phyloP scores from a whole-genome alignment of 2,113 vertebrate genomes.

The Pycnonotus jocosus region DNA sequence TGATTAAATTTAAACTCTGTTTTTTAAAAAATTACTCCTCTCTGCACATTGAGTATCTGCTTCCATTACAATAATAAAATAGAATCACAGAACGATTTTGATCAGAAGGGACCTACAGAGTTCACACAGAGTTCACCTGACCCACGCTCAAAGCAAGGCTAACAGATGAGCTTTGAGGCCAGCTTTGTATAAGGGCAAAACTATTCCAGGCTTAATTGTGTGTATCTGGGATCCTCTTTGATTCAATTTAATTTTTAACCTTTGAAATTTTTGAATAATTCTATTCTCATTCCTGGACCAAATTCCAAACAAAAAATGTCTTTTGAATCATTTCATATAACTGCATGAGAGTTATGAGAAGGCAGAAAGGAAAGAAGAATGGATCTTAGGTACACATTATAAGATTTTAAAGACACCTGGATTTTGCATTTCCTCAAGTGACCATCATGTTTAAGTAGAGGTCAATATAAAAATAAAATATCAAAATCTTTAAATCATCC shows the following conservation, averaged over 20 bases:
- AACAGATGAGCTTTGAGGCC: neutral
- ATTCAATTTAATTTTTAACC: neutral
- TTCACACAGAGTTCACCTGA: neutral
- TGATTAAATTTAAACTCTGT: neutral
- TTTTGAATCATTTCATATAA: neutral
- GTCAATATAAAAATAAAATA: neutral
- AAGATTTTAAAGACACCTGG: neutral
- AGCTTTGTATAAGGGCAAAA: neutral
- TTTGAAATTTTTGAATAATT: neutral
- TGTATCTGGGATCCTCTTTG: neutral
- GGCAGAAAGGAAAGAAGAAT: neutral
- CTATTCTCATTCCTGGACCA: neutral
- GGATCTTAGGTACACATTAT: neutral
- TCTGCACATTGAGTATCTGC: neutral
- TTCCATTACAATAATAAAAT: neutral
- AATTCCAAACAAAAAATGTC: neutral
- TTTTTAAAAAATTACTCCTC: neutral
- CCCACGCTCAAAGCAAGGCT: neutral
- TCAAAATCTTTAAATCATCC: neutral
- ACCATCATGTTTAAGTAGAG: neutral
- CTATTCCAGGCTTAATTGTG: neutral
- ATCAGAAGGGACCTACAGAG: neutral
- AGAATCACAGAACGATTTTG: neutral
- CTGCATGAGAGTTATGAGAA: neutral
- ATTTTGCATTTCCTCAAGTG: neutral